Evolutionary conservation across 1,140 invertebrate species (phyloP), one percentile per base, ranked within the genome.

Genomic region (Paraescarpia echinospica): DNA sequence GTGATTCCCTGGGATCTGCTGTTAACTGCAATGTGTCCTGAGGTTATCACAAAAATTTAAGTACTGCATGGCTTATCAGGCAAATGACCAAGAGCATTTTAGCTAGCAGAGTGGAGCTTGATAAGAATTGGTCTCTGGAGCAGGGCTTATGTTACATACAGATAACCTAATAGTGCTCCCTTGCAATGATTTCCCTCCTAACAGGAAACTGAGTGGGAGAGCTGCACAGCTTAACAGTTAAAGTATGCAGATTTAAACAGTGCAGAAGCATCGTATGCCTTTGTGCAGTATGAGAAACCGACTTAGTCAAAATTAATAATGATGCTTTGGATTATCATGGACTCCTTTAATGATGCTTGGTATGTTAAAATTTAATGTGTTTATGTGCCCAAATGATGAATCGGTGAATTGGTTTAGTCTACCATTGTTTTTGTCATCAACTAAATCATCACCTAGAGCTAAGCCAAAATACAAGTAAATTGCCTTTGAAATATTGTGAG

Each of bases 11-110:
- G 27, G 18, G 2, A 77, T 4, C 59, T 27, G 59, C 59, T 31
- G 18, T 31, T 77, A 77, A 77, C 59, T 77, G 59, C 59, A 14
- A 77, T 31, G 27, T 77, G 59, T 31, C 59, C 2, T 77, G 59
- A 2, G 59, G 59, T 77, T 77, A 77, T 77, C 59, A 77, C 8
- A 77, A 77, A 41, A 77, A 77, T 77, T 12, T 77, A 77, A 77
- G 59, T 77, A 77, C 59, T 27, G 59, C 59, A 77, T 18, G 27
- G 59, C 59, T 77, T 77, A 77, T 77, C 59, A 77, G 59, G 59
- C 59, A 77, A 77, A 77, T 77, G 59, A 77, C 59, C 59, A 77
- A 77, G 59, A 77, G 59, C 59, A 77, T 77, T 77, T 77, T 77
- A 77, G 59, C 59, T 77, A 27, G 59, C 9, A 27, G 59, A 31